Evolutionary conservation across 1,140 invertebrate genomes (phyloP).

Genomic region (Dendroctonus ponderosae): DNA sequence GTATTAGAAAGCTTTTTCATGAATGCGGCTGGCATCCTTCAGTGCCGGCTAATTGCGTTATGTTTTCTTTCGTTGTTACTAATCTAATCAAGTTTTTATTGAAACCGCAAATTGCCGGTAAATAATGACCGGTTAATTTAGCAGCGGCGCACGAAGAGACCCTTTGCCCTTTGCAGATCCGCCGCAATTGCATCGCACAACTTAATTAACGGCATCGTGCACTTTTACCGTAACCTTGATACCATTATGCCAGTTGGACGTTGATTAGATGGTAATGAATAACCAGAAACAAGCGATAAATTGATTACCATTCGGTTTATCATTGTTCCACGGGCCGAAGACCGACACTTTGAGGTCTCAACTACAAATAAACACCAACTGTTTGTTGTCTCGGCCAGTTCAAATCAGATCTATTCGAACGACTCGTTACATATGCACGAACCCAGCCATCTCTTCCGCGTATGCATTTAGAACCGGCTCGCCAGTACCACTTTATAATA

Average conservation of each 20-base stretch:
- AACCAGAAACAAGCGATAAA: too few relatives aligned
- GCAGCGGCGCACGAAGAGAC: neutral
- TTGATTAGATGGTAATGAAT: neutral
- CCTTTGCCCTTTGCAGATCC: constrained; percentile 7
- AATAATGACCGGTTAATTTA: constrained; percentile 7
- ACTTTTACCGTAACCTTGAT: constrained; percentile 8
- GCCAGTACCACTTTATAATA: constrained; percentile 14
- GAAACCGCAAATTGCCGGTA: constrained; percentile 2
- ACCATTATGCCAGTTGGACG: neutral
- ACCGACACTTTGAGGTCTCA: too few relatives aligned
- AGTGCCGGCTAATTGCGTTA: neutral
- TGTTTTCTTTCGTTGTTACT: neutral
- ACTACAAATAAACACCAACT: too few relatives aligned
- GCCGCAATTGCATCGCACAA: neutral
- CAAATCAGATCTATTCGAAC: too few relatives aligned
- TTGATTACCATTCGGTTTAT: too few relatives aligned
- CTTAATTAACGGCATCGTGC: constrained; percentile 7
- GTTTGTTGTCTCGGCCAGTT: too few relatives aligned
- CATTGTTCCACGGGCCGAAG: too few relatives aligned
- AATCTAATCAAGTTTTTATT: neutral
- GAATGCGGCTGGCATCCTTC: neutral
- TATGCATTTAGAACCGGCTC: constrained; percentile 3
- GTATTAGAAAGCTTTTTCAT: neutral
- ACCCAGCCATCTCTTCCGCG: neutral
- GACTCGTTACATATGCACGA: too few relatives aligned